Evolutionary conservation across 2,797 vertebrate species (phyloP), one percentile per base, ranked within the genome.

Genomic region (Parauchenoglanis ngamensis): DNA sequence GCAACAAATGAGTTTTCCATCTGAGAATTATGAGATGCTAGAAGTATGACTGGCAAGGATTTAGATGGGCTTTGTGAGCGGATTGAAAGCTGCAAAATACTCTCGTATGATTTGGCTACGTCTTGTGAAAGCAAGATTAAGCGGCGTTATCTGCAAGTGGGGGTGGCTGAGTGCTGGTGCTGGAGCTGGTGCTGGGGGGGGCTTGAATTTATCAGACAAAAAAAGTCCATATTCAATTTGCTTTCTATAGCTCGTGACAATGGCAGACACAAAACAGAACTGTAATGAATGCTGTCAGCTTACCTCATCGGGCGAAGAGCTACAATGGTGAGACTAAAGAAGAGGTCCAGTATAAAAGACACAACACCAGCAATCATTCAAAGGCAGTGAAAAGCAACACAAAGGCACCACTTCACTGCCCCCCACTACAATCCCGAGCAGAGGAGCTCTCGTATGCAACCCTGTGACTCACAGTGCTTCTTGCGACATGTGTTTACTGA

Each of bases 41-140:
- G 93, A 95, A 94, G 87, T 92, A 92, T 95, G 94, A 95, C 92
- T 95, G 95, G 92, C 91, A 90, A 90, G 95, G 94, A 94, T 95
- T 96, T 94, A 92, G 88, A 83, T 88, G n/a, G 86, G 94, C 94
- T 95, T 95, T 95, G 91, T 93, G 85, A 84, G 92, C 88, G 92
- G 93, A 94, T 93, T 93, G 92, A 93, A 94, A 87, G 75, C 88
- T 86, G 86, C 92, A 92, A 93, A 96, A 95, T 93, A 91, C 92
- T 93, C 89, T 87, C 90, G 85, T 95, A 94, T 95, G 94, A 95
- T 94, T 85, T 84, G 86, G 84, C 88, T 94, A 94, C 93, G 95
- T 95, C 94, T 95, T 94, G 92, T 89, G 87, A 90, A 92, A 93
- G 95, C 92, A 92, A 94, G 94, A 95, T 95, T 94, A 94, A 92